Evolutionary conservation across 2,888 invertebrate genomes (phyloP).

Genomic region (Chouioia cunea): DNA sequence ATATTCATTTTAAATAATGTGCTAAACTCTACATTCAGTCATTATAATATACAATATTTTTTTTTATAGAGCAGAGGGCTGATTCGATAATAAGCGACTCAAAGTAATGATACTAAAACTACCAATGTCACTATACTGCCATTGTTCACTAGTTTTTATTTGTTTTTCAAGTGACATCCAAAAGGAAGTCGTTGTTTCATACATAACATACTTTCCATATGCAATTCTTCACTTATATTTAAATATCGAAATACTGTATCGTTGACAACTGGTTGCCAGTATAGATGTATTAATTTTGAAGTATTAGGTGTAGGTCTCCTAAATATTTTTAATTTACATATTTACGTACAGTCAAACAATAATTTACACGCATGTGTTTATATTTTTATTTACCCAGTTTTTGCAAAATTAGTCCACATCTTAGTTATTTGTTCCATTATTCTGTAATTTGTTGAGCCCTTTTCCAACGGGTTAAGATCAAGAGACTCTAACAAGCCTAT

Average conservation of each 20-base stretch:
- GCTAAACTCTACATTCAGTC: no score
- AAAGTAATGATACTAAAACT: no score
- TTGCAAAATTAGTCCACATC: conserved; percentile 70
- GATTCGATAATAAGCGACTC: no score
- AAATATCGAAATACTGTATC: conserved; percentile 53
- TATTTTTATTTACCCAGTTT: conserved; percentile 64
- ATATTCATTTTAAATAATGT: no score
- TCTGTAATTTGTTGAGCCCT: conserved; percentile 51
- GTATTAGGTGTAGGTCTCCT: conserved; percentile 60
- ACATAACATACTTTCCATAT: conserved; percentile 51
- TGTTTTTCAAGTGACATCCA: conserved; percentile 11
- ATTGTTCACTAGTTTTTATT: conserved; percentile 2
- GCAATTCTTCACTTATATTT: conserved; percentile 55
- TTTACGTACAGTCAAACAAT: not conserved
- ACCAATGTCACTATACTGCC: no score
- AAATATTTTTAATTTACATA: conserved; percentile 2
- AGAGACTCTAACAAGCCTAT: conserved; percentile 49
- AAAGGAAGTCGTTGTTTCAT: conserved; percentile 43
- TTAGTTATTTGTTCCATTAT: conserved; percentile 67
- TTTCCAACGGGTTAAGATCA: conserved; percentile 40
- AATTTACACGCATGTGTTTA: conserved; percentile 1
- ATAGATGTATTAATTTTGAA: conserved; percentile 49
- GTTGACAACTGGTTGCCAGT: conserved; percentile 56
- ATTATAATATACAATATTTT: no score
- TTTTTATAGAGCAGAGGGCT: no score